These are phyloP conservation scores for Planiliza haematocheilus DNA, from an alignment of 2,113 vertebrate species.

Conservation along the genomic window DNA sequence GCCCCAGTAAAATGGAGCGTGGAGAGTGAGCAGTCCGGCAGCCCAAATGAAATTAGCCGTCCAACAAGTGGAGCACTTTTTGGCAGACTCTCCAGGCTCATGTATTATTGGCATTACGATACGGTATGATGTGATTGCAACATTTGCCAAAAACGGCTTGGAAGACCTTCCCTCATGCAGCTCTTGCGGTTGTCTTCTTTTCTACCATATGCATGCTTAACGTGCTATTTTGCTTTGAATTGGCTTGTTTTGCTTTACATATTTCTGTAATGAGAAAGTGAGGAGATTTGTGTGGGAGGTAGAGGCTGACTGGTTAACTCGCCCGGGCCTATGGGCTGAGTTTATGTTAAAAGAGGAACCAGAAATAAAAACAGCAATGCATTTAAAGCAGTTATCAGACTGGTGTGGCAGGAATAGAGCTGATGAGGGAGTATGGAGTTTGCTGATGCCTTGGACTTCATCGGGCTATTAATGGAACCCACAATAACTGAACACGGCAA, in stretches of 20 bases:
- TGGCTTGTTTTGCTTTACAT: neutral
- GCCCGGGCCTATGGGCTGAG: conserved; percentile 4
- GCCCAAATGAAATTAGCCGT: conserved; percentile 55
- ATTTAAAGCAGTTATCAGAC: too few relatives aligned
- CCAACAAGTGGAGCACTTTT: conserved; percentile 43
- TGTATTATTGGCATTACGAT: conserved; percentile 31
- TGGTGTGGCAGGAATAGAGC: too few relatives aligned
- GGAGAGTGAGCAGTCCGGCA: conserved; percentile 36
- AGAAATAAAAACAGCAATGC: neutral
- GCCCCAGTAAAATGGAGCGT: conserved; percentile 44
- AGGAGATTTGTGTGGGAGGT: conserved; percentile 14
- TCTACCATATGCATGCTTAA: conserved; percentile 18
- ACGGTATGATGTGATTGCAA: conserved; percentile 17
- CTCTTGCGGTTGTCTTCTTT: conserved; percentile 4
- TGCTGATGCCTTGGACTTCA: too few relatives aligned
- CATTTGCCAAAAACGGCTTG: too few relatives aligned
- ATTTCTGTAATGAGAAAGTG: conserved; percentile 8
- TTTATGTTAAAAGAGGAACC: neutral
- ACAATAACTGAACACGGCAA: neutral
- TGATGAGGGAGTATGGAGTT: too few relatives aligned
- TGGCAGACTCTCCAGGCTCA: conserved; percentile 40
- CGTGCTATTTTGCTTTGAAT: conserved; percentile 2
- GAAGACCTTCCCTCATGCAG: too few relatives aligned
- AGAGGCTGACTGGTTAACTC: conserved; percentile 1
- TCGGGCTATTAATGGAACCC: too few relatives aligned